These are phyloP conservation scores for Alauda arvensis DNA, from an alignment of 2,797 vertebrate genomes.

Conservation along the genomic window DNA sequence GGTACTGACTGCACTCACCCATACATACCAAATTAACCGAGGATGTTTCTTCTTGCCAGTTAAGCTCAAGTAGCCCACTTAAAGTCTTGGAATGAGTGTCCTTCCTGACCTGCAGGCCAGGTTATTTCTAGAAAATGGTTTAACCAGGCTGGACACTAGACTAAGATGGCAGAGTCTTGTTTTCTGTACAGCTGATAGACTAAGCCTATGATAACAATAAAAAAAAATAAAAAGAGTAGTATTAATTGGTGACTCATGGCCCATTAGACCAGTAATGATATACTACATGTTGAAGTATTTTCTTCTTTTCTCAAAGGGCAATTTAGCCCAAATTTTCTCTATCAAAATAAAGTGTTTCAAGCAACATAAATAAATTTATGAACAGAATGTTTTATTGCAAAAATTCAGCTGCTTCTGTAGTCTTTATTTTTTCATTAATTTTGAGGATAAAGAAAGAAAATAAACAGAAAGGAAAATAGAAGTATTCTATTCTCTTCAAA, in stretches of 20 bases:
- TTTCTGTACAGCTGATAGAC: conserved; percentile 68
- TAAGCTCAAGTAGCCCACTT: conserved; percentile 74
- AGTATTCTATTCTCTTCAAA: background rate
- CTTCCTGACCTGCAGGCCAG: conserved; percentile 70
- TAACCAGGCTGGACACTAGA: conserved; percentile 50
- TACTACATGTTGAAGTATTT: background rate
- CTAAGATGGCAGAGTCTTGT: conserved; percentile 58
- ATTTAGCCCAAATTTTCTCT: background rate
- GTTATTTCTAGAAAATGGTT: conserved; percentile 64
- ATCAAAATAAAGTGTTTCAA: background rate
- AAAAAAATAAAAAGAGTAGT: background rate
- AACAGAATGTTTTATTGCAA: background rate
- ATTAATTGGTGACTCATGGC: background rate
- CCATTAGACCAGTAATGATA: background rate
- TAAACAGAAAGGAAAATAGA: background rate
- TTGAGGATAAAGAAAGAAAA: background rate
- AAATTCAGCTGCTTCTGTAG: background rate
- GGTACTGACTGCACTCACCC: conserved; percentile 65
- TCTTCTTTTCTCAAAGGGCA: background rate
- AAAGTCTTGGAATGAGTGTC: conserved; percentile 71
- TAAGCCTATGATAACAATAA: conserved; percentile 60
- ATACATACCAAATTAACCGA: conserved; percentile 57
- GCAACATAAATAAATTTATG: background rate
- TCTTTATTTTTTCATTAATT: background rate
- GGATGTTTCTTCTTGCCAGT: conserved; percentile 61